Conservation (phyloP, 2,888 invertebrate species). For the Plagodis pulveraria region DNA sequence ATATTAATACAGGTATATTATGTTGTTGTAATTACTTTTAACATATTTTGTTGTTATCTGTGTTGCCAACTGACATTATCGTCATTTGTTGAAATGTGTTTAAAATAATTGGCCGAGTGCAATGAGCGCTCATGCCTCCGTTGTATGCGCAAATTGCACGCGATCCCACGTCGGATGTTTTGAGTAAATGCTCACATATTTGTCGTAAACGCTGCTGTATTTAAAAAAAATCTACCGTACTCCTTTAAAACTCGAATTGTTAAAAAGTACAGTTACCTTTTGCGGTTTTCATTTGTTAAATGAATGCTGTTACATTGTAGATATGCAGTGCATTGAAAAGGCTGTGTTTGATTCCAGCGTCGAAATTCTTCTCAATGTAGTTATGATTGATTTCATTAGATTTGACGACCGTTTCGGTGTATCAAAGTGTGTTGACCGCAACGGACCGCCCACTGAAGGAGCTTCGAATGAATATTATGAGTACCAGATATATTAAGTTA, state of each 20-base stretch:
- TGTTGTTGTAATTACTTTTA: no score
- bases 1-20: no score
- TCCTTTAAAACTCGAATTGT: conserved; percentile 42
- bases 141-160: conserved; percentile 79
- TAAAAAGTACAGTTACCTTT: conserved; percentile 55
- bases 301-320: conserved; percentile 10
- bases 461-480: conserved; percentile 54
- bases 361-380: conserved; percentile 59
- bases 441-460: conserved; percentile 75
- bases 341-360: conserved; percentile 42
- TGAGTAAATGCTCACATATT: conserved; percentile 82
- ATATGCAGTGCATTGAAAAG: conserved; percentile 18
- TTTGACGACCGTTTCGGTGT: conserved; percentile 72
- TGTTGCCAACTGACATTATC: conserved; percentile 75
- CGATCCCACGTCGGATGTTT: conserved; percentile 70
- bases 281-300: conserved; percentile 38
- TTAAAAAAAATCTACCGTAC: conserved; percentile 58
- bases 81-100: conserved; percentile 84
- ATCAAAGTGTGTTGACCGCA: conserved; percentile 77
- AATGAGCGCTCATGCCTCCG: conserved; percentile 72
- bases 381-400: conserved; percentile 81
- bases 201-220: conserved; percentile 68
- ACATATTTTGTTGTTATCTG: conserved; percentile 65
- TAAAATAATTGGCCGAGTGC: conserved; percentile 81
- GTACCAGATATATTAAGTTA: conserved; percentile 45